phyloP scores from a whole-genome alignment of 2,797 vertebrate genomes.

The Poliocrania exsul region DNA sequence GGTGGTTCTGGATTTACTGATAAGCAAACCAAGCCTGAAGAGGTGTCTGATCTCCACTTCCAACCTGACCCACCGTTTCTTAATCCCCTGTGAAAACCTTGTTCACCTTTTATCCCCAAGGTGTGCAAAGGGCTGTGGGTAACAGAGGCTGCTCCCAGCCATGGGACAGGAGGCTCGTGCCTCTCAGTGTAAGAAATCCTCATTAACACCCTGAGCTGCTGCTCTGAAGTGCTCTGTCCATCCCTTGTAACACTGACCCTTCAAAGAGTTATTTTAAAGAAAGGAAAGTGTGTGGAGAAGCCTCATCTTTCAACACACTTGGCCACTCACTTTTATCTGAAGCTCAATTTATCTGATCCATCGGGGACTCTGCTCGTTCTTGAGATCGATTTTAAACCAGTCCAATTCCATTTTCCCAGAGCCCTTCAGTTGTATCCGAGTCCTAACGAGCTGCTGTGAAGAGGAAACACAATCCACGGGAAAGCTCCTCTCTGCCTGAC shows the following conservation, averaged over 20 bases:
- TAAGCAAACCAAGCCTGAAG: neutral
- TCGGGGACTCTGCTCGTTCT: neutral
- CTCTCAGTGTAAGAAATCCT: neutral
- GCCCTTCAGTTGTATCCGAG: neutral
- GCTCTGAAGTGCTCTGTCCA: neutral
- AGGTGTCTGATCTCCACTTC: neutral
- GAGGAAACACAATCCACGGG: constrained; percentile 18
- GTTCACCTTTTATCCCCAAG: neutral
- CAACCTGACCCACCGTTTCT: neutral
- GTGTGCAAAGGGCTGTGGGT: neutral
- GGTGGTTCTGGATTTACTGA: neutral
- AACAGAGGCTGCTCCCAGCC: neutral
- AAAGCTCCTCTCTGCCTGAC: neutral
- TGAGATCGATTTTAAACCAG: neutral
- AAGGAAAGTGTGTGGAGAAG: neutral
- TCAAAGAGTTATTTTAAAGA: neutral
- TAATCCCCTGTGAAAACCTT: neutral
- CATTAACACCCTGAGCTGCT: neutral
- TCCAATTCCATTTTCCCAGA: neutral
- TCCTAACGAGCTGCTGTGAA: neutral
- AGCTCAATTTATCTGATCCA: neutral
- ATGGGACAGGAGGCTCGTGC: neutral
- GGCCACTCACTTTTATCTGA: neutral
- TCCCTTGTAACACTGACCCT: neutral
- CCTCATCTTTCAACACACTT: neutral